Base-by-base conservation (phyloP, 2,888 invertebrate species). In the Hydroisotoma schaefferi region DNA sequence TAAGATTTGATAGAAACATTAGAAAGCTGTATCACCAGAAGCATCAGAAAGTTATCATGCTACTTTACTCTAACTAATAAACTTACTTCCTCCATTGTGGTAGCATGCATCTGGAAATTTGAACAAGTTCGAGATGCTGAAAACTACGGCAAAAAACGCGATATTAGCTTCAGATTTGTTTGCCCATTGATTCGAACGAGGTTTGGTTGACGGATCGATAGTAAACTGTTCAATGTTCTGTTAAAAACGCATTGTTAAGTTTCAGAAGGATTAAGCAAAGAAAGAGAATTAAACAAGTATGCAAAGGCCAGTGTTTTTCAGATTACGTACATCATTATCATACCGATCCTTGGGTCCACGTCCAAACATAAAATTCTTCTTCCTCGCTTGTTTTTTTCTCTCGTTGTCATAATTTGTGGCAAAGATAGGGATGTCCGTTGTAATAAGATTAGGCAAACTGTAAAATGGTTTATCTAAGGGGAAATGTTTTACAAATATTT, bases 91-190 rank as follows among this genome's bases (percentile, higher is more conserved):
- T 20, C 67, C 64, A 48, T 60, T 56, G 1, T 33, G 38, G 15
- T 60, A 59, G 51, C 63, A 67, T 1, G 59, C 51, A 26, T 57
- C 46, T 0, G 67, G 64, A 56, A 67, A 67, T 8, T 64, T 40
- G 29, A 67, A 53, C 22, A 67, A 53, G 23, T 62, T 67, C 23
- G 51, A 51, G 1, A 57, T 60, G 38, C 64, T 61, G 20, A 62
- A 60, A 10, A 59, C 46, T 5, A 64, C 26, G 1, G 64, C 59
- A 4, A 64, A n/a, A 27, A 57, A 60, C 0, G 67, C 64, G 22
- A 57, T 44, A 25, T 53, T 25, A 29, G 57, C 29, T 44, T 61
- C 46, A 6, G 18, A 15, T 15, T 46, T 46, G 20, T 15, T 18
- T 15, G n/a, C n/a, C 40, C 40, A 40, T 5, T 40, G 40, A 15